These are phyloP conservation scores for Brachionichthys hirsutus DNA, from an alignment of 2,113 vertebrate genomes.

Conservation along the genomic window DNA sequence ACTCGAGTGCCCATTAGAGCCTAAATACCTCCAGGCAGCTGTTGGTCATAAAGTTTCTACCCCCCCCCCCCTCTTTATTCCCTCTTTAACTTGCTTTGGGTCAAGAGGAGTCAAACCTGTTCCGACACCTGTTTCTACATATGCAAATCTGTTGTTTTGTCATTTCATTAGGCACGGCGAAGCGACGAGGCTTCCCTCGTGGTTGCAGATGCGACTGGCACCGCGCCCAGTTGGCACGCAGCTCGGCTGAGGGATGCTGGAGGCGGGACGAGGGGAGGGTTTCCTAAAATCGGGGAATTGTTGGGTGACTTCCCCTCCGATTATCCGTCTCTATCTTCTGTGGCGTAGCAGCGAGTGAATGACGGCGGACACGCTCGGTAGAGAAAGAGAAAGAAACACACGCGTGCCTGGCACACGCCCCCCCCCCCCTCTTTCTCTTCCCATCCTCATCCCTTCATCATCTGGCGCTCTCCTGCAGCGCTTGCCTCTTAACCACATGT, in stretches of 20 bases:
- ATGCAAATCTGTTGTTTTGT: slow-evolving; percentile 95
- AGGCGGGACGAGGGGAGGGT: slow-evolving; percentile 49
- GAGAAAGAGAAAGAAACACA: slow-evolving; percentile 79
- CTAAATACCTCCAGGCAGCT: slow-evolving; percentile 85
- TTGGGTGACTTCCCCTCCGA: slow-evolving; percentile 3
- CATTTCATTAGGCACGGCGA: slow-evolving; percentile 88
- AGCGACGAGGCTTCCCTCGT: slow-evolving; percentile 80
- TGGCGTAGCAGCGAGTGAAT: slow-evolving; percentile 71
- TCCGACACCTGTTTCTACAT: slow-evolving; percentile 92
- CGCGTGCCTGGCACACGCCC: slow-evolving; percentile 81
- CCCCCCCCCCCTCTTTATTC: slow-evolving; percentile 27
- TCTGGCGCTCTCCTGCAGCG: slow-evolving; percentile 86
- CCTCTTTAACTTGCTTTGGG: slow-evolving; percentile 75
- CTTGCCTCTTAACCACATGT: slow-evolving; percentile 84
- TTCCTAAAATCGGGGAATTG: slow-evolving; percentile 28
- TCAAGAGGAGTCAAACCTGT: slow-evolving; percentile 94
- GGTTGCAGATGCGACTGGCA: slow-evolving; percentile 84
- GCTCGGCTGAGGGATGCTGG: slow-evolving; percentile 42
- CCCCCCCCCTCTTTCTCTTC: slow-evolving; percentile 64
- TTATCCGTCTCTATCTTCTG: slow-evolving; percentile 36
- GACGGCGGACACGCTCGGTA: slow-evolving; percentile 85
- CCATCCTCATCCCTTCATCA: slow-evolving; percentile 89
- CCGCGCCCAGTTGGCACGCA: slow-evolving; percentile 76
- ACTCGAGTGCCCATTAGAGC: slow-evolving; percentile 85
- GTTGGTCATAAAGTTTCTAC: slow-evolving; percentile 85